Evolutionary conservation across 2,888 invertebrate genomes (phyloP), one percentile per base, ranked within the genome.

Genomic region (Apocheima hispidaria): DNA sequence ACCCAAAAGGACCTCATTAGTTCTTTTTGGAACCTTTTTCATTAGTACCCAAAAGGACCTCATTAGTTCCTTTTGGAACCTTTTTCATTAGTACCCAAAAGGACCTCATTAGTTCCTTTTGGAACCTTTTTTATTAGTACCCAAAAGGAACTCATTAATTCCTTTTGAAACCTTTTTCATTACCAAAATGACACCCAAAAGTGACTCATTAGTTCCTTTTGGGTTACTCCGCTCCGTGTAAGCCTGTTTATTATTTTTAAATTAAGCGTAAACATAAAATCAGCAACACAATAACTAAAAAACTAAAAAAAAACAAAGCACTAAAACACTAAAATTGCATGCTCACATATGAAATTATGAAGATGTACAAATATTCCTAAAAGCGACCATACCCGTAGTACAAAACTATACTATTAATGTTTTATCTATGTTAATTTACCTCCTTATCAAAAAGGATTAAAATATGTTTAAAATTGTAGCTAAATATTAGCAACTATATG

Each of bases 311-410:
- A 18, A 41, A 41, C 10, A n/a, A 9, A 30, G 10, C 4, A 10
- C n/a, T 26, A 58, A 66, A 65, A 64, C 52, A 66, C 20, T 61
- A 63, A 56, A 66, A 12, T 26, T 46, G 61, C 71, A 67, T 66
- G 60, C 65, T 59, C 36, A 56, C 36, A 58, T 44, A 59, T 58
- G 67, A 56, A 62, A 66, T 50, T 58, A 51, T 44, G 43, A 58
- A 59, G 58, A 64, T 18, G 20, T 52, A 30, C 30, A 50, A 16
- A 50, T 50, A 50, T 50, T 26, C 50, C 38, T 50, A 50, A 26
- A n/a, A 21, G 35, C 41, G 44, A 53, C 41, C 10, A 33, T 43
- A 53, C 52, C 52, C 52, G 52, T 53, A 43, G 41, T 21, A n/a
- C 9, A 41, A 21, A 36, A 36, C 16, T 49, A 4, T 48, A n/a